Base-by-base conservation (phyloP, 2,888 invertebrate species). In the Parelbella ahira region DNA sequence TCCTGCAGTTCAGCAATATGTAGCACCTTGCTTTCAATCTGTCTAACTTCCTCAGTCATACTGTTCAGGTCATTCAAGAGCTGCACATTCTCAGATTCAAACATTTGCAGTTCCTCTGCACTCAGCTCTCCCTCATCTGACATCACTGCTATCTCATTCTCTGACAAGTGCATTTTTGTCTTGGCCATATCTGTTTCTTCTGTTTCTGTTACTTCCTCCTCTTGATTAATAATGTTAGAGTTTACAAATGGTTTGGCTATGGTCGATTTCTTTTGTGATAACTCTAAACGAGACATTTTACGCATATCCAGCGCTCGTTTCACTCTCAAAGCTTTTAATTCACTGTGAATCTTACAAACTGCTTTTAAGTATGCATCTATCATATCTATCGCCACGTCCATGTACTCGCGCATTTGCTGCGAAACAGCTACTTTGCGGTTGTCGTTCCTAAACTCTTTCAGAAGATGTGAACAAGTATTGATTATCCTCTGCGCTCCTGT, bases 1-100 rank as follows among this genome's bases (percentile, higher is more conserved):
- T 98, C 96, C 71, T 99, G 99, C 12, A 99, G 82, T 70, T 96
- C 94, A 1, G 98, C 96, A 60, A 99, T 98, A 68, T 98, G 97
- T 0, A 97, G 93, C 0, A 99, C 97, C 88, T 97, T 97, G 59
- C 92, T 93, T 63, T 95, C 95, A 59, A 96, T 95, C 69, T 93
- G 94, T 70, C 92, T 93, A 0, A 98, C 96, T 82, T 98, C 98
- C 62, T 97, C 96, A 0, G 94, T 93, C 65, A 97, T 89, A 43
- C 93, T 94, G 68, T 96, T 97, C 30, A 98, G 82, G 57, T 97
- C 95, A 64, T 96, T 94, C 60, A 93, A 93, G 4, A 98, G 80
- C 52, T 94, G 93, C 39, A 93, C 90, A 76, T 98, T 98, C 83
- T 98, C 98, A 0, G 93, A 91, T 72, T 97, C 96, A 74, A 97